Evolutionary conservation across 1,140 invertebrate species (phyloP), one percentile per base, ranked within the genome.

Genomic region (Trissolcus basalis): DNA sequence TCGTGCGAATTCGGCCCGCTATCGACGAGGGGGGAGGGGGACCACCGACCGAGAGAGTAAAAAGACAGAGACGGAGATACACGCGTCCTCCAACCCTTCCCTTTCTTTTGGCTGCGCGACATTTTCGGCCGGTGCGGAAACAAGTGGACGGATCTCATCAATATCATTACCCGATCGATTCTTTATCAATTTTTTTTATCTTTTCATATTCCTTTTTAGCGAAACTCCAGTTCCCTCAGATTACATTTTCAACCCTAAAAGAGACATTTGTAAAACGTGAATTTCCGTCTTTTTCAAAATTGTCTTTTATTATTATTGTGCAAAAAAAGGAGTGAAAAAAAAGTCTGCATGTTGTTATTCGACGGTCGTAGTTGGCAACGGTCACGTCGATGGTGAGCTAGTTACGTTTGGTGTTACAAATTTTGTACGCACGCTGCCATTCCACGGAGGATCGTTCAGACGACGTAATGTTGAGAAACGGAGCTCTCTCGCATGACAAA

Each of bases 1-100:
- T 78, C 79, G 81, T 83, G 79, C 81, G 80, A 82, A 79, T 84
- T 81, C 81, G 79, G 80, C 74, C 75, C 80, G 79, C 79, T 85
- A 85, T 85, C 84, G 83, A 85, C 84, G 60, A 58, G 47, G 35
- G 51, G 49, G 41, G 27, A 8, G 33, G 47, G 48, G 47, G 36
- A 11, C n/a, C n/a, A n/a, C n/a, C 19, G 36, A 39, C 13, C 11
- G 50, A 27, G 19, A 16, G 15, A 12, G 19, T 8, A 39, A 2
- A 27, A 39, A 27, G 47, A 16, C 10, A 4, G 2, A 65, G 68
- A 65, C 54, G 15, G 60, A 61, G 48, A 65, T 27, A 76, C 48
- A 43, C 73, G 67, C 74, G 39, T 78, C 54, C 54, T 70, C 51
- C 45, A 54, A 54, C 69, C 71, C 59, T 58, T 61, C 16, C 49